phyloP scores from a whole-genome alignment of 1,140 invertebrate genomes.

The Glossosoma conforme region DNA sequence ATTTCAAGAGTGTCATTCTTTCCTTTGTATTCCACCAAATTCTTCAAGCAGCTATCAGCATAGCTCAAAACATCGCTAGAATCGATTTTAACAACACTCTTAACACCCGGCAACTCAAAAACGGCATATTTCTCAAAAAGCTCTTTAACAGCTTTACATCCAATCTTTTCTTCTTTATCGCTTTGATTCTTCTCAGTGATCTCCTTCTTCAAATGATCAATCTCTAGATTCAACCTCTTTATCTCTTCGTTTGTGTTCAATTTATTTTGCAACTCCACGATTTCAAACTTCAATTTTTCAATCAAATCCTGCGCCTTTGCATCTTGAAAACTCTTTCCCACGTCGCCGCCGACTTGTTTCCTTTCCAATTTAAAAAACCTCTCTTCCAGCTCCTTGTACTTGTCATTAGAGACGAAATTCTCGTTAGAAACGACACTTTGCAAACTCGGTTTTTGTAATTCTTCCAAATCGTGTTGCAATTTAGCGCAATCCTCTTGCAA shows the following conservation, averaged over 20 bases:
- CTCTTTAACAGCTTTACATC: constrained; percentile 10
- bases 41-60: constrained; percentile 36
- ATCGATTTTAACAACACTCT: constrained; percentile 13
- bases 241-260: constrained; percentile 39
- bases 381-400: constrained; percentile 43
- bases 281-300: constrained; percentile 48
- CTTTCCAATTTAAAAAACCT: constrained; percentile 45
- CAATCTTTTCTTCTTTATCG: background rate
- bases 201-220: constrained; percentile 33
- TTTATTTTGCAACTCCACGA: constrained; percentile 45
- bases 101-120: constrained; percentile 16
- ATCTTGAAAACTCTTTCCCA: constrained; percentile 33
- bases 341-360: constrained; percentile 34
- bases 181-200: constrained; percentile 13
- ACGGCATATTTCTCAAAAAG: constrained; percentile 37
- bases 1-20: constrained; percentile 41
- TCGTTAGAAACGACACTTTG: constrained; percentile 2
- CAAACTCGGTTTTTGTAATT: constrained; percentile 18
- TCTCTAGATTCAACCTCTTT: constrained; percentile 34
- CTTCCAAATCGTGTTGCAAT: constrained; percentile 36
- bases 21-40: constrained; percentile 41
- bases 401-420: constrained; percentile 37
- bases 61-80: constrained; percentile 17
- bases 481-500: constrained; percentile 46
- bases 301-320: constrained; percentile 52